Conservation (phyloP, 2,113 vertebrate genomes). For the Tenrec ecaudatus region DNA sequence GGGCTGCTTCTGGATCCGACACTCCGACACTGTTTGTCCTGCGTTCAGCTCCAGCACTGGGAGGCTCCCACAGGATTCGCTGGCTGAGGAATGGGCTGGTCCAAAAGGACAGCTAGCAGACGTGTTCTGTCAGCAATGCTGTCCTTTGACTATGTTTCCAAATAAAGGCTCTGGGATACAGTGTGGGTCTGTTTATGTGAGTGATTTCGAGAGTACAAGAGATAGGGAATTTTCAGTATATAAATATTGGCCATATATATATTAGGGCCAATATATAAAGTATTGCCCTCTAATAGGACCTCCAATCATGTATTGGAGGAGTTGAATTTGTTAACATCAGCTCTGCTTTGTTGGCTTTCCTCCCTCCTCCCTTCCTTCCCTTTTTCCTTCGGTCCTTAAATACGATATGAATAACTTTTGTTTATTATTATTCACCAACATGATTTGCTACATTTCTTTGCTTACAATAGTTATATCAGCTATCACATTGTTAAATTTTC, state of each 20-base stretch:
- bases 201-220: neutral
- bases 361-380: neutral
- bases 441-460: conserved; percentile 20
- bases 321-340: neutral
- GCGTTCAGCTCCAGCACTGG: neutral
- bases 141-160: conserved; percentile 50
- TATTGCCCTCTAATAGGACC: neutral
- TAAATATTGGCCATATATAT: neutral
- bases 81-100: neutral
- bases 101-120: conserved; percentile 38
- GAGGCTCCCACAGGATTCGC: neutral
- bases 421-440: conserved; percentile 30
- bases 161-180: conserved; percentile 41
- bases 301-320: neutral
- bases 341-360: neutral
- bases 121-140: neutral
- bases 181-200: neutral
- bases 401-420: neutral
- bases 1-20: neutral
- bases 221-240: conserved; percentile 17
- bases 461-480: neutral
- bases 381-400: neutral
- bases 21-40: neutral
- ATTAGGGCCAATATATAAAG: neutral
- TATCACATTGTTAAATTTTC: conserved; percentile 1